Conservation (phyloP, 1,140 invertebrate genomes). For the Lineus longissimus region DNA sequence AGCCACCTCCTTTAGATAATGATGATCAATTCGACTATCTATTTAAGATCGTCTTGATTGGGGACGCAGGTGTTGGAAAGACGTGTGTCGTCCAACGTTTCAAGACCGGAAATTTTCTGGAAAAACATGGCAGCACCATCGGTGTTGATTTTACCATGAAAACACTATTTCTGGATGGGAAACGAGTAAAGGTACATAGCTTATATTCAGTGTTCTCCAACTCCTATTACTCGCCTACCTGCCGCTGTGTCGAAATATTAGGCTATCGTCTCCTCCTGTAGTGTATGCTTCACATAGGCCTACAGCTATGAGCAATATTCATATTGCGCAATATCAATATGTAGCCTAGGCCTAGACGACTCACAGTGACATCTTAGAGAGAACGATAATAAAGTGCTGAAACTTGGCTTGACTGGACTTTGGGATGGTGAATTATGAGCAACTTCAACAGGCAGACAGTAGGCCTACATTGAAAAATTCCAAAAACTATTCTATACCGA, state of each 20-base stretch:
- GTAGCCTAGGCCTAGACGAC: no score
- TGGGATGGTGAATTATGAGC: no score
- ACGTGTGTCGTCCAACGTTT: slow-evolving; percentile 74
- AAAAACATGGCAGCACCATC: slow-evolving; percentile 89
- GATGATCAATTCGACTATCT: slow-evolving; percentile 52
- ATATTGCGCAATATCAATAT: no score
- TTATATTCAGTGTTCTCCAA: not conserved
- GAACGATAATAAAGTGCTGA: no score
- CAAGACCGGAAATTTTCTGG: slow-evolving; percentile 87
- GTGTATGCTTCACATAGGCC: not conserved
- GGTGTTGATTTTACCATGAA: slow-evolving; percentile 97
- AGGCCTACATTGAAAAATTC: no score
- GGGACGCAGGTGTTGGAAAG: slow-evolving; percentile 53
- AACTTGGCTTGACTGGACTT: no score
- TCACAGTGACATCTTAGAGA: no score
- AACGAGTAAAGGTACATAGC: slow-evolving; percentile 78
- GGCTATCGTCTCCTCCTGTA: not conserved
- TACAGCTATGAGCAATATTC: no score
- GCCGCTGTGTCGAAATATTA: not conserved
- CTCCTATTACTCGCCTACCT: not conserved
- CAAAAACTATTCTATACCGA: no score
- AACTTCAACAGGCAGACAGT: no score
- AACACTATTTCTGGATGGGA: slow-evolving; percentile 85
- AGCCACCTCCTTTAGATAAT: slow-evolving; percentile 26
- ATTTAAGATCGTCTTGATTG: slow-evolving; percentile 54